These are phyloP conservation scores for Hyles lineata DNA, from an alignment of 2,888 invertebrate species.

Conservation along the genomic window DNA sequence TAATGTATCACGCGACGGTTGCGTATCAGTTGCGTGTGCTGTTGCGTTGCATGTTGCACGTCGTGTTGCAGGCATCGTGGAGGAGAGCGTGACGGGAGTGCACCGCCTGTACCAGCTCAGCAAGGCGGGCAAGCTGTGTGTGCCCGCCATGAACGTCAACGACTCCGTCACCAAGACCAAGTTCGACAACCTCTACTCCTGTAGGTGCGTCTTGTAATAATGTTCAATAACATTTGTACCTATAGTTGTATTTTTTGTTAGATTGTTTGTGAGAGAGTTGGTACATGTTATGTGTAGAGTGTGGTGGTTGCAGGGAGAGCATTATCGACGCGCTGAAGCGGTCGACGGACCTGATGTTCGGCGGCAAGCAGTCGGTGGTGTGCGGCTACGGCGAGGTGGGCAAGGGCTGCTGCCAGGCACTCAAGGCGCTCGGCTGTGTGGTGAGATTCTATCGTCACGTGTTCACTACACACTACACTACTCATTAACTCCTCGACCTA, in stretches of 20 bases:
- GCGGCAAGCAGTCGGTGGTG: constrained; percentile 97
- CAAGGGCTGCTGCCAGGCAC: constrained; percentile 97
- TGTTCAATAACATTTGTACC: not conserved
- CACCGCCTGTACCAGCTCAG: constrained; percentile 98
- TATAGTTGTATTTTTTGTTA: not conserved
- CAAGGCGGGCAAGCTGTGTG: constrained; percentile 96
- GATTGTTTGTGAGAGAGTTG: not conserved
- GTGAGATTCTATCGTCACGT: constrained; percentile 82
- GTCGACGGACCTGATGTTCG: constrained; percentile 98
- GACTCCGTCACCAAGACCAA: constrained; percentile 99
- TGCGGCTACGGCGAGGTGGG: constrained; percentile 99
- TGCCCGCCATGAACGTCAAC: constrained; percentile 99
- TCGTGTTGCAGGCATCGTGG: constrained; percentile 91
- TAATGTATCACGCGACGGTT: no score
- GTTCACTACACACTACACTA: no score
- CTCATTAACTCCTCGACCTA: no score
- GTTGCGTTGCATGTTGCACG: no score
- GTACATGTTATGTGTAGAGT: not conserved
- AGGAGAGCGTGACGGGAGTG: constrained; percentile 99
- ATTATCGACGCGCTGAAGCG: constrained; percentile 90
- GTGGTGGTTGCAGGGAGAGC: constrained; percentile 66
- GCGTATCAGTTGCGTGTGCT: no score
- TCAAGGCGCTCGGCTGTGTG: constrained; percentile 97
- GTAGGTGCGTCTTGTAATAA: constrained; percentile 83
- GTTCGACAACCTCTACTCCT: constrained; percentile 98